A percentile compares a stretch with the other conserved stretches of the same genome.
These are phyloP conservation scores for Hoplodrina ambigua DNA, from an alignment of 2,888 invertebrate genomes.

Conservation along the genomic window DNA sequence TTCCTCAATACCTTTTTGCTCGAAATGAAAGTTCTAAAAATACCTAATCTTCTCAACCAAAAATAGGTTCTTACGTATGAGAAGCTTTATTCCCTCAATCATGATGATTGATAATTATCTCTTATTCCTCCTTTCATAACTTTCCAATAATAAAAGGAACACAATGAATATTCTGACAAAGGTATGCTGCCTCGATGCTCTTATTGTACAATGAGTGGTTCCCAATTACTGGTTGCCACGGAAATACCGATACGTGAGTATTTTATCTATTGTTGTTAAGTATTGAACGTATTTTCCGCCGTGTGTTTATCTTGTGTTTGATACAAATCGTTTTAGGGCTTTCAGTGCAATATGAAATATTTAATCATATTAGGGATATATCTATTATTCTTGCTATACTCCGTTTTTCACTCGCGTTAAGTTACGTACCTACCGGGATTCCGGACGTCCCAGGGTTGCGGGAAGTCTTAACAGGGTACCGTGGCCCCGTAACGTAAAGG, in stretches of 20 bases:
- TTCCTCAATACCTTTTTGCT: neutral
- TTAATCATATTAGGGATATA: no score
- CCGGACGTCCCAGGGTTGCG: no score
- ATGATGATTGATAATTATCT: slow-evolving; percentile 52
- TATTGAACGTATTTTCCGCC: slow-evolving; percentile 43
- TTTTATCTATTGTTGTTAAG: slow-evolving; percentile 50
- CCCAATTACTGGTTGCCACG: slow-evolving; percentile 63
- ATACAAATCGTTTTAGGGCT: neutral
- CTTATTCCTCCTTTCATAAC: slow-evolving; percentile 51
- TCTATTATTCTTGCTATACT: no score
- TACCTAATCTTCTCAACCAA: slow-evolving; percentile 8
- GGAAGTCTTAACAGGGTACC: no score
- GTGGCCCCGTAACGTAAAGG: no score
- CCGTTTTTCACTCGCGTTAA: no score
- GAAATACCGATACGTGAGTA: slow-evolving; percentile 49
- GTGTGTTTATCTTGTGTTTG: slow-evolving; percentile 15
- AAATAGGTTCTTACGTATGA: slow-evolving; percentile 23
- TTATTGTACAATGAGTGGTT: slow-evolving; percentile 59
- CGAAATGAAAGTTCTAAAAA: slow-evolving; percentile 4
- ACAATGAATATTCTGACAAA: slow-evolving; percentile 60
- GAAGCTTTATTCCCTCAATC: slow-evolving; percentile 27
- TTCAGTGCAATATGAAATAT: no score
- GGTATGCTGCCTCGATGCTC: slow-evolving; percentile 43
- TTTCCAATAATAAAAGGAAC: slow-evolving; percentile 42
- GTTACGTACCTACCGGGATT: no score